Evolutionary conservation across 2,888 invertebrate species (phyloP).

Genomic region (Reticulitermes lucifugus): DNA sequence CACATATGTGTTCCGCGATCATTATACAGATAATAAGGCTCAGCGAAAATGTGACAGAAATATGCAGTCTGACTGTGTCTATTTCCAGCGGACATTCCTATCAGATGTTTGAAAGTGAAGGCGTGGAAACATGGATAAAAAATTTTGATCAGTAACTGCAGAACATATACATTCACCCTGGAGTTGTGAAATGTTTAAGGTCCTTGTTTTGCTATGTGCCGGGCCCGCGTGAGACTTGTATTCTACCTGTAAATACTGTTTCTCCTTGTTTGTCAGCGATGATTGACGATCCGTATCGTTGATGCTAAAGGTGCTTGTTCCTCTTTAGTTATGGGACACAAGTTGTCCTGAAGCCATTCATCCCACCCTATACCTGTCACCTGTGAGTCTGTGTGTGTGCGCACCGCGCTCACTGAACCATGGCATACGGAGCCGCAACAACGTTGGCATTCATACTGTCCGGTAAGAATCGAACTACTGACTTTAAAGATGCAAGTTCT

Average conservation of each 20-base stretch:
- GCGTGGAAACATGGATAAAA: neutral
- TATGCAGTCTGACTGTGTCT: neutral
- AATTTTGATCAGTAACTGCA: neutral
- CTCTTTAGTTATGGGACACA: constrained; percentile 10
- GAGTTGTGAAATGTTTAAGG: neutral
- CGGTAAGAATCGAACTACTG: too few relatives aligned
- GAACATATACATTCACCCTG: neutral
- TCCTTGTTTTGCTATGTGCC: neutral
- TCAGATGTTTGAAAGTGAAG: neutral
- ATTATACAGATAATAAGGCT: neutral
- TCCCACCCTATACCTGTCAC: constrained; percentile 22
- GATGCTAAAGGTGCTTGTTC: constrained; percentile 22
- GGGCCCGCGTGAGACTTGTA: neutral
- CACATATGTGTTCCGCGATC: too few relatives aligned
- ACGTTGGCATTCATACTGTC: too few relatives aligned
- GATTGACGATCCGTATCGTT: constrained; percentile 25
- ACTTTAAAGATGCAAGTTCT: too few relatives aligned
- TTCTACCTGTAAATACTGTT: neutral
- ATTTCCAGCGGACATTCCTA: neutral
- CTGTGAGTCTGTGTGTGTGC: neutral
- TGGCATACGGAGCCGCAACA: neutral
- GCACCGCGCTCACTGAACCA: neutral
- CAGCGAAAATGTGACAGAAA: neutral
- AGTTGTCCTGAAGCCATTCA: neutral
- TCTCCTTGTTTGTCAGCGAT: constrained; percentile 35